phyloP scores from a whole-genome alignment of 2,113 vertebrate species.

The Australoheros scitulus region DNA sequence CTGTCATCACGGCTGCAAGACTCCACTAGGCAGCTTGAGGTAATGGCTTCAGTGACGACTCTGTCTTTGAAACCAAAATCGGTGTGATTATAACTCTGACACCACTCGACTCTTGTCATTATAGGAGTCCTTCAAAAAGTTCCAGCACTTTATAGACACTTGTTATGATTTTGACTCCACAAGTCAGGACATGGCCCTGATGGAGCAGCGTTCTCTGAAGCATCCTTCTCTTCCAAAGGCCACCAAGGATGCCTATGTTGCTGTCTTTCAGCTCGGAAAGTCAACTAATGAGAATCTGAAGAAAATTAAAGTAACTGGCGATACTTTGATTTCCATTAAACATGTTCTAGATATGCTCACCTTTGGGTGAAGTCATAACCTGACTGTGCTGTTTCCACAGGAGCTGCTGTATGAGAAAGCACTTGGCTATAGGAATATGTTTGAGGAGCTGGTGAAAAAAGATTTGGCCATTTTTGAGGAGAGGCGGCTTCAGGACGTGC shows the following conservation, averaged over 20 bases:
- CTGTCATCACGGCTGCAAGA: conserved; percentile 30
- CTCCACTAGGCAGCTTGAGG: conserved; percentile 60
- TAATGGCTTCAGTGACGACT: background rate
- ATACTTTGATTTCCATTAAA: background rate
- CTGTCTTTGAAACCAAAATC: too few species aligned
- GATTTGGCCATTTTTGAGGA: conserved; percentile 72
- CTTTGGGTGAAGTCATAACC: background rate
- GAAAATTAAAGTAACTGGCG: conserved; percentile 23
- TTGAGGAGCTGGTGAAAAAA: conserved; percentile 53
- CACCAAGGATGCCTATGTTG: background rate
- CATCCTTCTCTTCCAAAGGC: conserved; percentile 30
- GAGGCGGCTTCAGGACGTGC: conserved; percentile 67
- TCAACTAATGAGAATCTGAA: background rate
- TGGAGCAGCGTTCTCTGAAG: background rate
- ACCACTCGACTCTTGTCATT: background rate
- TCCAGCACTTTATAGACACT: conserved; percentile 48
- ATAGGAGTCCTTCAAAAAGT: conserved; percentile 55
- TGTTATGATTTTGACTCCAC: background rate
- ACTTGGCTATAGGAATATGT: conserved; percentile 22
- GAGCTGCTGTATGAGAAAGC: background rate
- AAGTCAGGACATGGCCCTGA: background rate
- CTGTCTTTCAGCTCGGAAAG: background rate
- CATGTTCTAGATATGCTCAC: background rate
- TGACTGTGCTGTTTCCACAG: conserved; percentile 25
- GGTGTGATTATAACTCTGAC: background rate